A percentile compares a stretch with the other conserved stretches of the same genome.
Evolutionary conservation across 2,797 vertebrate genomes (phyloP).

Genomic region (Leucoraja ocellata): DNA sequence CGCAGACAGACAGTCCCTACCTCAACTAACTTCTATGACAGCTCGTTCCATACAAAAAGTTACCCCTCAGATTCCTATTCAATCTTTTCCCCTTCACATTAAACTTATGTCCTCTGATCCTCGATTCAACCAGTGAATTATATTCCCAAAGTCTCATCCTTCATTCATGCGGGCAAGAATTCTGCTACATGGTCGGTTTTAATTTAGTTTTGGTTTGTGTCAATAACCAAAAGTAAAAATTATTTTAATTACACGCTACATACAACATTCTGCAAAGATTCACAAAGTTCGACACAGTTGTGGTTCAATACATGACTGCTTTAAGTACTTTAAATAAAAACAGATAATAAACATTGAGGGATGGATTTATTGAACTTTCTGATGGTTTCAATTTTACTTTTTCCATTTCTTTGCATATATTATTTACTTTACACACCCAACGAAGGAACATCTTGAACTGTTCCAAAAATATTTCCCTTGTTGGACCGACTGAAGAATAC

Average conservation of each 20-base stretch:
- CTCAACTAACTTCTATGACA: too few relatives aligned
- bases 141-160: neutral
- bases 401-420: conserved; percentile 20
- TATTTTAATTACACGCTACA: neutral
- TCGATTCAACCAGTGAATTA: neutral
- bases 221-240: conserved; percentile 16
- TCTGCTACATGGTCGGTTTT: neutral
- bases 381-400: conserved; percentile 31
- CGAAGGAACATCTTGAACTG: conserved; percentile 26
- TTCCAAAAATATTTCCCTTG: conserved; percentile 22
- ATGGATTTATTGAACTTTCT: neutral
- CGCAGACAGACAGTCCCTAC: too few relatives aligned
- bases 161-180: neutral
- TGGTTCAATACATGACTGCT: conserved; percentile 10
- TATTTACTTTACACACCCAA: conserved; percentile 22
- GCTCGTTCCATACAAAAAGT: too few relatives aligned
- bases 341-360: neutral
- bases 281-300: neutral
- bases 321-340: conserved; percentile 20
- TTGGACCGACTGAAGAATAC: neutral
- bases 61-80: too few relatives aligned
- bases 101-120: too few relatives aligned
- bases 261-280: neutral
- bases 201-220: neutral
- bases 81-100: too few relatives aligned